Base-by-base conservation (phyloP, 2,113 vertebrate genomes). In the Sturnus vulgaris region DNA sequence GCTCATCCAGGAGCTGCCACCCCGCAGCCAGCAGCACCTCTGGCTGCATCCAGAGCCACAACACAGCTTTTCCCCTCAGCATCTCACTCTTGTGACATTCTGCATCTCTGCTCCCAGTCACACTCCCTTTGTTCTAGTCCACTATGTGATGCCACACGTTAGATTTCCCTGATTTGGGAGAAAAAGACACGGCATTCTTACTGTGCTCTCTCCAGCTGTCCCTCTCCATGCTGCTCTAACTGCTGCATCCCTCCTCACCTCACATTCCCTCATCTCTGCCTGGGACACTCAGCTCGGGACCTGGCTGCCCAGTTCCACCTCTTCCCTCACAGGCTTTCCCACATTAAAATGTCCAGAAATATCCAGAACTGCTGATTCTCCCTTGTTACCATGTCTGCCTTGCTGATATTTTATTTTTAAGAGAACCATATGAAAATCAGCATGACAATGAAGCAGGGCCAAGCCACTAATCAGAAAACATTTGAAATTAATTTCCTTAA, bases 401-500 rank as follows among this genome's bases (percentile, higher is more conserved):
- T 31, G 23, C 56, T 83, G 82, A 66, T 87, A 59, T 33, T 83
- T 71, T 55, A 46, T 79, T 90, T 86, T 76, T 69, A 88, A 86
- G 76, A 90, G 47, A 88, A 86, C 22, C 82, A 75, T 56, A 90
- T 63, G 76, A 90, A 94, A 93, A 66, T 64, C 90, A 68, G 60
- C 37, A 46, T 46, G 88, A 75, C 39, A 79, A 81, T 39, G 44
- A 96, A 95, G 79, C 31, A 61, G 17, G 42, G 90, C 92, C 93
- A 96, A 95, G 60, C 68, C 94, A 93, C 79, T 86, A 86, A 86
- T 81, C 79, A 78, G 71, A 96, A 90, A 75, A 11, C 20, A 83
- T 81, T 96, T 19, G 15, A 88, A 85, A 95, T 71, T 81, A 47
- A 90, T 96, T 83, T 88, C 79, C 88, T 81, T 95, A 71, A 81